Evolutionary conservation across 2,797 vertebrate genomes (phyloP), one percentile per base, ranked within the genome.

Genomic region (Apogon talboti): DNA sequence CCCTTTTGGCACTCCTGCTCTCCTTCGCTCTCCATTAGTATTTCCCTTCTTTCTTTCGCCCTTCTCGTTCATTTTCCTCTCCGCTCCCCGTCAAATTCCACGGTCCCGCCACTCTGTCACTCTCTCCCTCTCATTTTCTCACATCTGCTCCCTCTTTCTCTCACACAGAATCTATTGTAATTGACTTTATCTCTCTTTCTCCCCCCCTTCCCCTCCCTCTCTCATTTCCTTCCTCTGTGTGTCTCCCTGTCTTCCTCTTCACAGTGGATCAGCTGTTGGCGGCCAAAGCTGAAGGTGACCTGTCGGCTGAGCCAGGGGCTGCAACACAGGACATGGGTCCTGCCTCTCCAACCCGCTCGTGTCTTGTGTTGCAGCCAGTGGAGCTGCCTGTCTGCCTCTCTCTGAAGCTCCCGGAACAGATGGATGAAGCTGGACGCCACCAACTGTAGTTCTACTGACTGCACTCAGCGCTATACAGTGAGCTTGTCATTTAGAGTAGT

Each of bases 281-380:
- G 8, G 56, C 51, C 60, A 0, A 65, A 51, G 73, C 76, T 89
- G 88, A 92, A 93, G 91, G 90, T 91, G 91, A 92, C 86, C 83
- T 62, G 46, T 71, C 63, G 88, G 92, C 91, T 91, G 93, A 90
- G 95, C 97, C 96, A 94, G 90, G 66, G 96, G 97, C 97, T 99
- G 96, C 96, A 98, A 98, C 97, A 98, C 95, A 95, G 96, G 97
- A 97, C 97, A 96, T 95, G 95, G 96, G 97, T 95, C 95, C 94
- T 95, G 92, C 88, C 92, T 93, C 87, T 89, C 92, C 90, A 90
- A 82, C 93, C 95, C 93, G 94, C 97, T 99, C 97, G 97, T 99
- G 97, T 99, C 97, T 99, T 99, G 96, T 98, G 97, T 99, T 99
- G 97, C 97, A 99, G 97, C 97, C 96, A 97, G 97, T 95, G 96